Base-by-base conservation (phyloP, 2,113 vertebrate species). In the Mungos mungo region DNA sequence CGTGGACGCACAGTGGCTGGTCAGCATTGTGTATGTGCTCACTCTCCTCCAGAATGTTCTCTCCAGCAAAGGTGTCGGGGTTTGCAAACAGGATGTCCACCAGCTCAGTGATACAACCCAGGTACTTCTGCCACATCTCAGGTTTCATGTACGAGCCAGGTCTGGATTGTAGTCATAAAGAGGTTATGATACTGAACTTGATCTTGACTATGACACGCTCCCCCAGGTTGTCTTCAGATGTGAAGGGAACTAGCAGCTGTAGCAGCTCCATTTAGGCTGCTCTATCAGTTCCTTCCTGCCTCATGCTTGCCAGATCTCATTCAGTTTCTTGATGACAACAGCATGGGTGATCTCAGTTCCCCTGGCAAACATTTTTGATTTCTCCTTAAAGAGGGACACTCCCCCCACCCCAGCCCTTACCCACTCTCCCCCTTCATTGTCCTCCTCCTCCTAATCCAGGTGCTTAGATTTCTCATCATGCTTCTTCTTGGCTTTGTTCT, bases 161-260 rank as follows among this genome's bases (percentile, higher is more conserved):
- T 99, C 99, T 93, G 99, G 99, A 97, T 99, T 99, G 98, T 99
- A 99, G 98, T 99, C 99, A 12, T 99, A 99, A n/a, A 99, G 99
- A 99, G 35, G 99, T 99, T 1, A 99, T 99, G 94, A 99, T 99
- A 98, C 99, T 99, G 97, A 99, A 99, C 98, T 99, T 99, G 95
- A 99, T 99, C 98, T 99, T 99, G 81, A 99, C 98, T 7, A 98
- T 92, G 88, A 99, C 98, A 0, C 99, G 99, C 57, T 99, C 97
- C 0, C 99, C 99, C 83, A 99, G 95, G 95, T 99, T 99, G 95
- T 99, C 99, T 97, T 99, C 99, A 0, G 93, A 76, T 3, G 99
- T 87, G 13, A 99, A 99, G 93, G 45, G 97, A 19, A 99, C 98
- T 85, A 99, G 98, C 50, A 99, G 97, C 29, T 99, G 98, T 7